Conservation (phyloP, 2,888 invertebrate genomes). For the Carabus problematicus region DNA sequence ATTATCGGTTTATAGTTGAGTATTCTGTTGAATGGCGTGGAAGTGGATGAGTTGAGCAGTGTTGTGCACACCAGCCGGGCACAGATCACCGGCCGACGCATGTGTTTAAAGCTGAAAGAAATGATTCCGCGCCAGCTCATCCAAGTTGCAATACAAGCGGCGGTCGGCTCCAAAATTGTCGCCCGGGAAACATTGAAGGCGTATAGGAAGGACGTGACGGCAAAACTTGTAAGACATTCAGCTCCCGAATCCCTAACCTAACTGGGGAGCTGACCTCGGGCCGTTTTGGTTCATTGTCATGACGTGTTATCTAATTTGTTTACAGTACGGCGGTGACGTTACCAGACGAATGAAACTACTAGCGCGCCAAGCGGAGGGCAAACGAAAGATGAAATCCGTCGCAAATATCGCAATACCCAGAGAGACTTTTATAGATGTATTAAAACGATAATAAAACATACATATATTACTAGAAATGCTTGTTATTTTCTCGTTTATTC, state of each 20-base stretch:
- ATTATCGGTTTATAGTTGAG: conserved; percentile 76
- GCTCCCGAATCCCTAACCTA: no score
- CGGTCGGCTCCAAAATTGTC: conserved; percentile 77
- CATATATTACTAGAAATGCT: background rate
- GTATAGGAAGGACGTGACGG: conserved; percentile 90
- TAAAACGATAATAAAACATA: conserved; percentile 69
- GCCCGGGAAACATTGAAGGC: conserved; percentile 88
- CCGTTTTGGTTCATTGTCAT: no score
- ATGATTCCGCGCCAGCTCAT: conserved; percentile 90
- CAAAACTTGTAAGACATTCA: conserved; percentile 82
- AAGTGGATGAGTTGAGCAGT: conserved; percentile 83
- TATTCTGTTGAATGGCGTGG: conserved; percentile 78
- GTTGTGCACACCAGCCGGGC: conserved; percentile 80
- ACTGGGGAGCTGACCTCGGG: no score
- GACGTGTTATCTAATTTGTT: no score
- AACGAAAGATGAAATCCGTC: conserved; percentile 89
- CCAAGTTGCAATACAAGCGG: conserved; percentile 87
- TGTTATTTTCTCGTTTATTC: background rate
- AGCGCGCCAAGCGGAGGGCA: conserved; percentile 90
- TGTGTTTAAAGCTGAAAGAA: conserved; percentile 79
- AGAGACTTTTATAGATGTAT: conserved; percentile 91
- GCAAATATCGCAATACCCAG: conserved; percentile 91
- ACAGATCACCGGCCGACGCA: conserved; percentile 67
- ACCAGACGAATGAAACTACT: conserved; percentile 89
- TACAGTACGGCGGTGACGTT: conserved; percentile 90